Percentiles rank a stretch among this genome's conserved stretches.
Evolutionary conservation across 2,113 vertebrate species (phyloP).

Genomic region (Gallinago paraguaiae): DNA sequence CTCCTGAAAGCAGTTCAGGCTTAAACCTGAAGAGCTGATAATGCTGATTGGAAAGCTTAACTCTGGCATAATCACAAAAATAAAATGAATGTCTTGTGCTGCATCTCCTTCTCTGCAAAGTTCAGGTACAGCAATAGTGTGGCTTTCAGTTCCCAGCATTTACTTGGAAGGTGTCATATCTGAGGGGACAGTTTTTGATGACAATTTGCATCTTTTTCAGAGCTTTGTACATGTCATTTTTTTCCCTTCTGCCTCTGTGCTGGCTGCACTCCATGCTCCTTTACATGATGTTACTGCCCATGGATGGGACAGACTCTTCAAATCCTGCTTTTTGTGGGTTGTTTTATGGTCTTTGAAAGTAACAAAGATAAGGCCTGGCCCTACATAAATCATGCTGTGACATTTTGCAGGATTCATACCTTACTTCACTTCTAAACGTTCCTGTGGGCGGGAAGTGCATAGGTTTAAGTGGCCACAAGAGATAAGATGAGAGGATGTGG

Average conservation of each 20-base stretch:
- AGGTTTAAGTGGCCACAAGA: not conserved
- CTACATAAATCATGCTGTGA: not conserved
- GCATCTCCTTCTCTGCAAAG: not conserved
- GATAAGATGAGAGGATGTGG: constrained; percentile 4
- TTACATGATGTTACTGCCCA: not conserved
- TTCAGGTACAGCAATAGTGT: not conserved
- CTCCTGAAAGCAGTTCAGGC: not conserved
- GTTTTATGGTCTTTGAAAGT: not conserved
- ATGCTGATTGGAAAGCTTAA: not conserved
- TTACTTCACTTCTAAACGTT: not conserved
- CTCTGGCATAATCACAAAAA: not conserved
- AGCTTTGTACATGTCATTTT: not conserved
- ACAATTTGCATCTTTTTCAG: not conserved
- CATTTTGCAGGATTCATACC: not conserved
- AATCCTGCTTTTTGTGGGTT: not conserved
- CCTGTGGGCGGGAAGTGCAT: not conserved
- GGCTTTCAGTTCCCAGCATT: not conserved
- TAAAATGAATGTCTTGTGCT: not conserved
- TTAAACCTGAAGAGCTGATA: not conserved
- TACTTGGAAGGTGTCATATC: not conserved
- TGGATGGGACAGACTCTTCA: not conserved
- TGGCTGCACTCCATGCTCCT: not conserved
- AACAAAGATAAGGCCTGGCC: not conserved
- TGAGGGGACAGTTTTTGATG: not conserved
- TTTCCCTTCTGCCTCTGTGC: not conserved